Evolutionary conservation across 2,888 invertebrate genomes (phyloP).

Genomic region (Tiphia femorata): DNA sequence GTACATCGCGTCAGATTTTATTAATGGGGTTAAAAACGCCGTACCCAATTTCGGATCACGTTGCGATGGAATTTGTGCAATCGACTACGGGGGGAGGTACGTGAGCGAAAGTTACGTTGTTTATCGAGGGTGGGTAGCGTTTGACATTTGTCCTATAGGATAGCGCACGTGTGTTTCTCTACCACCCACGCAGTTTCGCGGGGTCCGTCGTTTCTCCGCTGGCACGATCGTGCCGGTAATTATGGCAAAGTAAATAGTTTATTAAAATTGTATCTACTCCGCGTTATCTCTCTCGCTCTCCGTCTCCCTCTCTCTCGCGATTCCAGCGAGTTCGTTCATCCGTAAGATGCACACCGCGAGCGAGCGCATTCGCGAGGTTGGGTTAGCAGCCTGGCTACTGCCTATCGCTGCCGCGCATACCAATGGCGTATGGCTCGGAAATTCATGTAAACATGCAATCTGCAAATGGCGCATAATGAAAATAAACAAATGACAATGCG

Average conservation of each 20-base stretch:
- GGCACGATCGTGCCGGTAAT: conserved; percentile 35
- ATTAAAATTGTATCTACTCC: conserved; percentile 35
- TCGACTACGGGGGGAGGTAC: too few relatives aligned
- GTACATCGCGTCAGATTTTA: too few relatives aligned
- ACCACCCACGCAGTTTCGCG: too few relatives aligned
- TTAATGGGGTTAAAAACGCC: too few relatives aligned
- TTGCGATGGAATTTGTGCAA: too few relatives aligned
- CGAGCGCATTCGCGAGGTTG: neutral
- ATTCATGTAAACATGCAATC: neutral
- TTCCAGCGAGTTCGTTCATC: neutral
- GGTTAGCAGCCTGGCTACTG: neutral
- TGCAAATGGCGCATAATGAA: neutral
- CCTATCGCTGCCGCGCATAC: neutral
- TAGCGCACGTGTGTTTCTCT: too few relatives aligned
- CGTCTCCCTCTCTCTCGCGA: neutral
- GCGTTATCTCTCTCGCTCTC: conserved; percentile 18
- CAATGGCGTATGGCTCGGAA: neutral
- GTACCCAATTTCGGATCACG: too few relatives aligned
- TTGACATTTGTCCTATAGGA: too few relatives aligned
- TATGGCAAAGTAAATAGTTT: conserved; percentile 37
- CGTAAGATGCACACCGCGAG: neutral
- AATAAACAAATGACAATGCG: neutral
- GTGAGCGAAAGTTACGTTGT: too few relatives aligned
- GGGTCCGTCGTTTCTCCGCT: too few relatives aligned
- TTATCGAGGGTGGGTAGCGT: too few relatives aligned